Base-by-base conservation (phyloP, 2,888 invertebrate genomes). In the Drosophila conformis region DNA sequence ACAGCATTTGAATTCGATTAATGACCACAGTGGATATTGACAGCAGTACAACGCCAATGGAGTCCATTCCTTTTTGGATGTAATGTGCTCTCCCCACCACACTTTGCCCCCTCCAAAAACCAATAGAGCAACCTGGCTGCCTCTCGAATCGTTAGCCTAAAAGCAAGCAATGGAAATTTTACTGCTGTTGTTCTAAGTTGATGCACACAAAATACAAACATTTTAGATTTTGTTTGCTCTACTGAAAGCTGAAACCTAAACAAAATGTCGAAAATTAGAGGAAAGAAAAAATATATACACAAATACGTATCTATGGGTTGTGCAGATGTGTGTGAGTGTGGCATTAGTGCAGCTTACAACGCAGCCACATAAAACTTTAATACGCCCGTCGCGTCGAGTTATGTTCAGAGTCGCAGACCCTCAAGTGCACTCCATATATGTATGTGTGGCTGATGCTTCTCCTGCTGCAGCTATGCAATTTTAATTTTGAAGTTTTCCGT, bases 381-480 rank as follows among this genome's bases (percentile, higher is more conserved):
- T 82, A 79, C 71, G 77, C 51, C 73, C 76, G 78, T 78, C 68
- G 78, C 76, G 76, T 71, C 51, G 70, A 75, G 72, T 75, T 72
- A 27, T 53, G 59, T 62, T 58, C 52, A 48, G 63, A 60, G 52
- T 59, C 56, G 71, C 65, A 69, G 70, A 69, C 68, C 73, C 62
- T 73, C 73, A 74, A 73, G 69, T 71, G 76, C 70, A 64, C 52
- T 35, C 42, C n/a, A 35, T 27, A 13, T 18, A 38, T 70, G 31
- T 25, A n/a, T 56, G 33, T 54, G 58, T 64, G 66, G 69, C 57
- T 63, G 25, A 0, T 15, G 25, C 36, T 27, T 0, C 25, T 49
- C 31, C 53, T 62, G 51, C 59, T 71, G 80, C 67, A 87, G 87
- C 74, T 85, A 82, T 87, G 81, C 85, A 87, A 87, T 85, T 85